Evolutionary conservation across 1,140 invertebrate genomes (phyloP).

Genomic region (Phocides pigmalion): DNA sequence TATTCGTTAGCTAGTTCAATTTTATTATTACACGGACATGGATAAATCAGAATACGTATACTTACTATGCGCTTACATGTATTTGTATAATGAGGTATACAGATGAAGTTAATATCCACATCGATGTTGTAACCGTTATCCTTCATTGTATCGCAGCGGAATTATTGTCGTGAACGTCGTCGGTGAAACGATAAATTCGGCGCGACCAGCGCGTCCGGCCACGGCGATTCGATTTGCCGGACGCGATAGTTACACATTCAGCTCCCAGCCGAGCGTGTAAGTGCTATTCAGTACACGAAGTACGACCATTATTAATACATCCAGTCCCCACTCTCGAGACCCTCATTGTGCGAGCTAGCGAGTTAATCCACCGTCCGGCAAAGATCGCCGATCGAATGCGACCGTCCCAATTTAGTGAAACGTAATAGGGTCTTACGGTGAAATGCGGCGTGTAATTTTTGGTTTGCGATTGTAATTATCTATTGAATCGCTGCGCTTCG

Average conservation of each 20-base stretch:
- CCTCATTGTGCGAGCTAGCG: slow-evolving; percentile 66
- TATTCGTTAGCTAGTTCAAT: no score
- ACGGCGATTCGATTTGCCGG: slow-evolving; percentile 77
- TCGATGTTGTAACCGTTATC: not conserved
- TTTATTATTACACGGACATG: no score
- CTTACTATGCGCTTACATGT: no score
- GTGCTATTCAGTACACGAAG: slow-evolving; percentile 69
- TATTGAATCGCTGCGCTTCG: slow-evolving; percentile 67
- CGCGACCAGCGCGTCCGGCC: slow-evolving; percentile 59
- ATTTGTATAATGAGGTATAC: no score
- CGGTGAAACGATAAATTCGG: slow-evolving; percentile 71
- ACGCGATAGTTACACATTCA: slow-evolving; percentile 78
- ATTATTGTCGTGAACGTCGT: slow-evolving; percentile 42
- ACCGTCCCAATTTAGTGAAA: slow-evolving; percentile 66
- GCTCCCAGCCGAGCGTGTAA: slow-evolving; percentile 75
- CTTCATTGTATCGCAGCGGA: slow-evolving; percentile 8
- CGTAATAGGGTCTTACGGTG: slow-evolving; percentile 71
- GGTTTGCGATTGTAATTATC: slow-evolving; percentile 80
- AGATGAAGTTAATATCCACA: not conserved
- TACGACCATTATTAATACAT: slow-evolving; percentile 75
- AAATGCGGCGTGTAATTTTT: slow-evolving; percentile 77
- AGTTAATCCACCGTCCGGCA: slow-evolving; percentile 72
- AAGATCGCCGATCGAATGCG: slow-evolving; percentile 69
- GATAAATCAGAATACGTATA: no score
- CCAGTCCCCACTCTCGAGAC: slow-evolving; percentile 60